Evolutionary conservation across 1,140 invertebrate species (phyloP), one percentile per base, ranked within the genome.

Genomic region (Heliconius melpomene): DNA sequence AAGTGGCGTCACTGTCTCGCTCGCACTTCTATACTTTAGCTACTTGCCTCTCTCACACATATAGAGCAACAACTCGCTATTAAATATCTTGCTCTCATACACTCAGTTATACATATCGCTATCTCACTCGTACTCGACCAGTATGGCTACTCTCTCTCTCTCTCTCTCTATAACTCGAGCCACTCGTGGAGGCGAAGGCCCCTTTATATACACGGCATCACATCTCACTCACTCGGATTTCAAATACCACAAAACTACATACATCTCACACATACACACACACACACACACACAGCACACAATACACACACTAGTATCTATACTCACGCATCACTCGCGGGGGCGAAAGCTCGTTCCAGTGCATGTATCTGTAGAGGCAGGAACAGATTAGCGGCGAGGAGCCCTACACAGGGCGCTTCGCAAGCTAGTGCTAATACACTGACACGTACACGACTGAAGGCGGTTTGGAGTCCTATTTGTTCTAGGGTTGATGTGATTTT

Each of bases 361-460:
- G 80, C 80, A 7, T 74, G 78, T 7, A 11, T 46, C 20, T 79
- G 78, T 16, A 88, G 79, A 60, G 88, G 91, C 74, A 86, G 75
- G 23, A 80, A 3, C 2, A 90, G 83, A 5, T 81, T 71, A 8
- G 90, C 85, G 18, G 86, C 83, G 7, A 91, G 78, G 70, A 76
- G 40, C 1, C 90, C 79, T 74, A 92, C 87, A 85, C 85, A 87
- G 16, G 83, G 81, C 23, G 85, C 87, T 36, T 89, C 90, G 83
- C 89, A 90, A n/a, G 86, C 85, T 66, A 93, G 66, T 78, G 90
- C 91, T 6, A 91, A 76, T 50, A 88, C 91, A 23, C 74, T 70
- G 36, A 88, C 92, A 7, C 89, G 87, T 57, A 85, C 82, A 8
- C 89, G 86, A 2, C 57, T 38, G 7, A 87, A 40, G 36, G 80